A percentile compares a stretch with the other conserved stretches of the same genome.
Conservation (phyloP, 2,113 vertebrate species). For the Donacobius atricapilla region DNA sequence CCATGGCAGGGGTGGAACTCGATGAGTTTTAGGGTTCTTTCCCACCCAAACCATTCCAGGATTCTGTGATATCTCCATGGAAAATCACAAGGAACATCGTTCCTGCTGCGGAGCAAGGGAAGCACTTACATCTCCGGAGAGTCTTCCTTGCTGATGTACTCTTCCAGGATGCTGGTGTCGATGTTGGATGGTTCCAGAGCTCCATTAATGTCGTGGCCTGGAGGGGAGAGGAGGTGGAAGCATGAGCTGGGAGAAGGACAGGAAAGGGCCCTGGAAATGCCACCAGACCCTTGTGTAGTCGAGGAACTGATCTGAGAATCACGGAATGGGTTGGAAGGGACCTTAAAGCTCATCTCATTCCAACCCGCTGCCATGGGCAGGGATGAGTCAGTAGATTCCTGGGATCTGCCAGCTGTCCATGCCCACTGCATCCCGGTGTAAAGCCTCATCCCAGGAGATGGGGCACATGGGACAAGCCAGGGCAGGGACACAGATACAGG, state of each 20-base stretch:
- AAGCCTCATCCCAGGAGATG: background rate
- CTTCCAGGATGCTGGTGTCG: slow-evolving; percentile 98
- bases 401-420: background rate
- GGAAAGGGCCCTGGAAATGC: background rate
- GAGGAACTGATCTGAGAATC: background rate
- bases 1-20: background rate
- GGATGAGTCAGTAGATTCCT: background rate
- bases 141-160: slow-evolving; percentile 99
- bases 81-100: fast-evolving
- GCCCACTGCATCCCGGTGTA: background rate
- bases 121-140: slow-evolving; percentile 93
- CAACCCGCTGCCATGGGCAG: background rate
- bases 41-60: background rate
- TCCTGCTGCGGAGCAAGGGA: background rate
- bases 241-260: background rate
- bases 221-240: background rate
- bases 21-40: background rate
- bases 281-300: background rate
- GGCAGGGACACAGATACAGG: fast-evolving
- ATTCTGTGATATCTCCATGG: background rate
- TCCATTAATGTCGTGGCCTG: slow-evolving; percentile 98
- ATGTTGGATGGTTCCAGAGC: slow-evolving; percentile 96
- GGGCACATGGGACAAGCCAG: fast-evolving
- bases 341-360: background rate
- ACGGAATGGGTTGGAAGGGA: background rate